A percentile compares a stretch with the other conserved stretches of the same genome.
Evolutionary conservation across 2,113 vertebrate species (phyloP).

Genomic region (Isurus oxyrinchus): DNA sequence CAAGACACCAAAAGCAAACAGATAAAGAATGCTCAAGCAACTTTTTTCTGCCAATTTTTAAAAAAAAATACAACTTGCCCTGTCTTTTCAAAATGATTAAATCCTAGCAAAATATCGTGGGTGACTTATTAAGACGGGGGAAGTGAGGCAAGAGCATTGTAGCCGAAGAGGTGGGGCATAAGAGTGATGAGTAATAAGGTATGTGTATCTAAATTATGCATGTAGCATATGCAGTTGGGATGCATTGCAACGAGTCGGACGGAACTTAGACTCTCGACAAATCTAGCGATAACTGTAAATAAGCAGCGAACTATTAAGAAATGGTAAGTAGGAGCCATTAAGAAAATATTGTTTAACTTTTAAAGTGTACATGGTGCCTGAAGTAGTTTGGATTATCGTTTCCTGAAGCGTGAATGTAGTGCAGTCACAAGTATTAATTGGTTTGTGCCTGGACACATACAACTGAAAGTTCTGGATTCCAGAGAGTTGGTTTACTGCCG

Average conservation of each 20-base stretch:
- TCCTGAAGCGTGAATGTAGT: background rate
- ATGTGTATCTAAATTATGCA: background rate
- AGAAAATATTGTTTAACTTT: background rate
- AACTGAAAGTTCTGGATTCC: constrained; percentile 13
- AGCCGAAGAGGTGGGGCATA: background rate
- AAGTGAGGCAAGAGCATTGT: background rate
- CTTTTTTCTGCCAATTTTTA: background rate
- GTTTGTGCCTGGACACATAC: background rate
- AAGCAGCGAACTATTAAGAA: background rate
- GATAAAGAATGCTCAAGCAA: background rate
- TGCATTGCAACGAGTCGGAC: background rate
- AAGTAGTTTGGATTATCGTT: background rate
- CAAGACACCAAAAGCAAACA: background rate
- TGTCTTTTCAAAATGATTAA: background rate
- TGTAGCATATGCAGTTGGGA: constrained; percentile 9
- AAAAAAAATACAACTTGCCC: background rate
- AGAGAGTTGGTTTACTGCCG: background rate
- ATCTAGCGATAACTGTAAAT: background rate
- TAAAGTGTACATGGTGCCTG: background rate
- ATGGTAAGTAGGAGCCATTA: constrained; percentile 15
- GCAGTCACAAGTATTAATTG: background rate
- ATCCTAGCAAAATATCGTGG: background rate
- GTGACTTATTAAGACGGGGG: background rate
- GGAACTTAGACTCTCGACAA: background rate
- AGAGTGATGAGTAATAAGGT: constrained; percentile 11